Conservation (phyloP, 2,888 invertebrate species). For the Philereme transversata region DNA sequence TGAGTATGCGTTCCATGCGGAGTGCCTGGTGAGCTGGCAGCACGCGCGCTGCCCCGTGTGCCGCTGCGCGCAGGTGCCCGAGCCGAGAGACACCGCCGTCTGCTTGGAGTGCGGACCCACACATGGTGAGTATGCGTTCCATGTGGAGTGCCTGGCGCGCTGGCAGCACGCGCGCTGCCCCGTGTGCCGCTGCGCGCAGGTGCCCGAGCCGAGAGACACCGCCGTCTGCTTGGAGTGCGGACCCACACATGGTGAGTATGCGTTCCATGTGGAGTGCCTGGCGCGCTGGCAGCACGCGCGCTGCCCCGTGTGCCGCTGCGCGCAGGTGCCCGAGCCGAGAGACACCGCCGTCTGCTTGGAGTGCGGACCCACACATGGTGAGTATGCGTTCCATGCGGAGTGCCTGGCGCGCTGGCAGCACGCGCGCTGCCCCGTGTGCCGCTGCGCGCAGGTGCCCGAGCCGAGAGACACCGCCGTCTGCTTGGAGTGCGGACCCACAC, state of each 20-base stretch:
- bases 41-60: conserved; percentile 99
- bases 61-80: conserved; percentile 94
- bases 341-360: conserved; percentile 86
- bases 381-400: conserved; percentile 93
- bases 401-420: conserved; percentile 99
- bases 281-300: conserved; percentile 98
- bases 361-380: conserved; percentile 9
- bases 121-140: conserved; percentile 87
- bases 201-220: conserved; percentile 89
- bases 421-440: conserved; percentile 98
- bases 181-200: conserved; percentile 96
- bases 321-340: conserved; percentile 92
- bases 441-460: conserved; percentile 94
- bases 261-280: conserved; percentile 97
- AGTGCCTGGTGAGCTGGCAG: conserved; percentile 97
- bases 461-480: conserved; percentile 88
- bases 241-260: conserved; percentile 47
- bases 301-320: conserved; percentile 98
- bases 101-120: conserved; percentile 69
- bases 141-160: conserved; percentile 96
- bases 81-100: conserved; percentile 87
- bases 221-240: conserved; percentile 82
- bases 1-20: conserved; percentile 92
- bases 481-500: conserved; percentile 40
- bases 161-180: conserved; percentile 99